These are phyloP conservation scores for Squalus acanthias DNA, from an alignment of 2,797 vertebrate genomes.

Conservation along the genomic window DNA sequence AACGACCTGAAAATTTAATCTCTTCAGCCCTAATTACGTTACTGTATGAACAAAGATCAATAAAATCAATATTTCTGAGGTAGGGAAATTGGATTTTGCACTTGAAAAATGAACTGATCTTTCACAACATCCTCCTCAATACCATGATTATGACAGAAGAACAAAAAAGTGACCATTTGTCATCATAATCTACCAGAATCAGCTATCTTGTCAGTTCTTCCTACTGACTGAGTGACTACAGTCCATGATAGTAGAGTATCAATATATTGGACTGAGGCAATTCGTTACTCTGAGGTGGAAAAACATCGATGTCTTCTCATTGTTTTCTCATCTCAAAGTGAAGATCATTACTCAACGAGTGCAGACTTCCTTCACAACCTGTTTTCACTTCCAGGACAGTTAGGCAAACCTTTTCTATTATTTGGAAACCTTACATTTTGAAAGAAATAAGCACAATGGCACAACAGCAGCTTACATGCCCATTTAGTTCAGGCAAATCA, in stretches of 20 bases:
- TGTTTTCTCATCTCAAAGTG: constrained; percentile 35
- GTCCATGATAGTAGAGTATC: constrained; percentile 49
- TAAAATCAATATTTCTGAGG: constrained; percentile 74
- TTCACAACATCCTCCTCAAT: constrained; percentile 46
- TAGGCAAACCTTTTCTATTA: neutral
- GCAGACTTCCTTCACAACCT: neutral
- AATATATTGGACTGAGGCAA: constrained; percentile 55
- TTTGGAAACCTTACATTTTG: neutral
- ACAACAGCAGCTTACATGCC: neutral
- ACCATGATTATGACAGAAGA: constrained; percentile 49
- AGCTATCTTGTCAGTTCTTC: constrained; percentile 45
- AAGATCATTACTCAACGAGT: neutral
- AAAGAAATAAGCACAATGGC: neutral
- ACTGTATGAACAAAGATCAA: constrained; percentile 72
- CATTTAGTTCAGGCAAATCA: neutral
- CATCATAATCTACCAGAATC: constrained; percentile 46
- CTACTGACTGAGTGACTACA: constrained; percentile 43
- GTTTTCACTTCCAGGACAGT: neutral
- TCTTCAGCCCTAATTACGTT: constrained; percentile 80
- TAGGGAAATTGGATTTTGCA: constrained; percentile 54
- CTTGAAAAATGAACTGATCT: constrained; percentile 47
- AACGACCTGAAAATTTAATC: constrained; percentile 78
- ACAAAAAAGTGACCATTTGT: constrained; percentile 42
- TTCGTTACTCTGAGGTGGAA: constrained; percentile 59
- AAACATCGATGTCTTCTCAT: constrained; percentile 56